Evolutionary conservation across 2,888 invertebrate genomes (phyloP).

Genomic region (Drosophila subsilvestris): DNA sequence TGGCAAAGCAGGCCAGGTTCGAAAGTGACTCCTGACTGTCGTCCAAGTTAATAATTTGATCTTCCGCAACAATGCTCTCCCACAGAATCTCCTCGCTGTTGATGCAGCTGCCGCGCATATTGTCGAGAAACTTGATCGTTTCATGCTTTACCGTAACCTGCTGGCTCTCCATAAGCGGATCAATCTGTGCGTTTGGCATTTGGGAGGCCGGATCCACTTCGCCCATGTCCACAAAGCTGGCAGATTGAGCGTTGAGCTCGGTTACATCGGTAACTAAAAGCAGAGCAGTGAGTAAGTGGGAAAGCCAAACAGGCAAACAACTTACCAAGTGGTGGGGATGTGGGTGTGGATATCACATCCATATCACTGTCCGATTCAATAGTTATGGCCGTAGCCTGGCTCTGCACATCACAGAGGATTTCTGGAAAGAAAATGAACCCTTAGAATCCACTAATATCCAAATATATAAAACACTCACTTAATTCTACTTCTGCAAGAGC

Average conservation of each 20-base stretch:
- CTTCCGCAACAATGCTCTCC: conserved; percentile 40
- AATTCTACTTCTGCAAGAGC: not conserved
- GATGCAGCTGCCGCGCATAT: conserved; percentile 36
- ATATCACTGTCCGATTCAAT: not conserved
- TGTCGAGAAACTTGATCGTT: conserved; percentile 46
- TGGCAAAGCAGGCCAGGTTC: conserved; percentile 43
- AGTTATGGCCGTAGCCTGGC: not conserved
- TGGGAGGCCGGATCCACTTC: conserved; percentile 16
- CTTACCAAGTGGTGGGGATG: conserved; percentile 4
- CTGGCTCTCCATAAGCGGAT: not conserved
- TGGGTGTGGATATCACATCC: no score
- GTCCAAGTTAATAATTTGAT: conserved; percentile 51
- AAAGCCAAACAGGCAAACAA: accelerated
- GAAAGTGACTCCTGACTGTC: conserved; percentile 13
- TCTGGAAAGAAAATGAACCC: not conserved
- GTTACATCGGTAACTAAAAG: conserved; percentile 21
- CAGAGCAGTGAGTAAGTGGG: accelerated
- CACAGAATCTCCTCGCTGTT: conserved; percentile 33
- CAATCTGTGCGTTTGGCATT: not conserved
- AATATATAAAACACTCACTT: not conserved
- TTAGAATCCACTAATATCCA: not conserved
- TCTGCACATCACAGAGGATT: not conserved
- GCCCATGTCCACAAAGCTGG: conserved; percentile 54
- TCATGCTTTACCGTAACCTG: conserved; percentile 32
- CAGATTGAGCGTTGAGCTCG: conserved; percentile 11